These are phyloP conservation scores for Microctonus aethiopoides DNA, from an alignment of 2,888 invertebrate genomes.

Conservation along the genomic window DNA sequence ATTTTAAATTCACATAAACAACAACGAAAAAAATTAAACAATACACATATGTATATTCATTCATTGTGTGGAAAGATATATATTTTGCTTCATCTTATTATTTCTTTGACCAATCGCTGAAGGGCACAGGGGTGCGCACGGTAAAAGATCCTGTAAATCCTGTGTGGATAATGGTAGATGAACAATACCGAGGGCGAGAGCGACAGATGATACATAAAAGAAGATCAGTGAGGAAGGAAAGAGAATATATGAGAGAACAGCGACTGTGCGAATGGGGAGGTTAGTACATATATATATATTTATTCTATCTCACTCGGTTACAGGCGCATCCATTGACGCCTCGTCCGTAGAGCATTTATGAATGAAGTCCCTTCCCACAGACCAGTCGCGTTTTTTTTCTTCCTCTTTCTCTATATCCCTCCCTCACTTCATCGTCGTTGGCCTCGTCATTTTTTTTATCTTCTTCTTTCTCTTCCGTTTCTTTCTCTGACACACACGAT, in stretches of 20 bases:
- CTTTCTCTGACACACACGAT: constrained; percentile 24
- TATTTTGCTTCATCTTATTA: background rate
- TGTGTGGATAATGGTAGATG: background rate
- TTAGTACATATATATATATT: background rate
- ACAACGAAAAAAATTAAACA: background rate
- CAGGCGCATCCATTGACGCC: constrained; percentile 65
- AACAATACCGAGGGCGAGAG: background rate
- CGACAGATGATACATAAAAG: no score
- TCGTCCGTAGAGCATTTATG: constrained; percentile 59
- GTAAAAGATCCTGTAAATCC: background rate
- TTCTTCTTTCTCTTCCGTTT: constrained; percentile 18
- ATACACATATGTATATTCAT: no score
- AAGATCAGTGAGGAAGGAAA: background rate
- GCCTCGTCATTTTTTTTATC: constrained; percentile 9
- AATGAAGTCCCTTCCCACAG: constrained; percentile 55
- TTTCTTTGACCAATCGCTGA: background rate
- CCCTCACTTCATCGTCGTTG: constrained; percentile 20
- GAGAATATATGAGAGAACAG: background rate
- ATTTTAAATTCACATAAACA: no score
- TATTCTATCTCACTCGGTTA: constrained; percentile 43
- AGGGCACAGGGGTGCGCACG: background rate
- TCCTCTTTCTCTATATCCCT: constrained; percentile 28
- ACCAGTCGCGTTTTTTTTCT: constrained; percentile 27
- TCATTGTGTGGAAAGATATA: background rate
- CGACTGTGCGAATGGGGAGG: constrained; percentile 32